phyloP scores from a whole-genome alignment of 2,797 vertebrate species.

The Tapirus indicus region DNA sequence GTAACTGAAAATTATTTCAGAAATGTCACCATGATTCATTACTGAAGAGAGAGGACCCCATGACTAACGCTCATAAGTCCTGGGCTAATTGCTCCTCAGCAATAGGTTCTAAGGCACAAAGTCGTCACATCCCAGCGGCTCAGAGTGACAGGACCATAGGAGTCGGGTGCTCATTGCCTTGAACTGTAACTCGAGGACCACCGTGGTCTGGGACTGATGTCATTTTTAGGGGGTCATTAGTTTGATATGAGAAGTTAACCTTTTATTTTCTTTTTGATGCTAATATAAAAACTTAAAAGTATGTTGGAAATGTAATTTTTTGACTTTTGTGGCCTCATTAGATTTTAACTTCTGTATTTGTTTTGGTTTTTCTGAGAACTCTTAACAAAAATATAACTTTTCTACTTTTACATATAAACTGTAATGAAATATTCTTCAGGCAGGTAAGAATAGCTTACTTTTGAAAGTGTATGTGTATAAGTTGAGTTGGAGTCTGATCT shows the following conservation, averaged over 20 bases:
- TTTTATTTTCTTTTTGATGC: neutral
- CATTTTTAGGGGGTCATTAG: neutral
- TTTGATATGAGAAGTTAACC: neutral
- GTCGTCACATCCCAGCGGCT: neutral
- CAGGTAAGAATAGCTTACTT: neutral
- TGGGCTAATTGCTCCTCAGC: neutral
- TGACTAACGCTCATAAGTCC: neutral
- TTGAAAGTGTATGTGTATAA: neutral
- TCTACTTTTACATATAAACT: conserved; percentile 16
- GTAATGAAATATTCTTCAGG: neutral
- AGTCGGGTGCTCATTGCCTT: neutral
- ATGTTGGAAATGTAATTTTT: neutral
- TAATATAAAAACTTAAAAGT: neutral
- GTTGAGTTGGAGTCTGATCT: neutral
- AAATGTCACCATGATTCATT: conserved; percentile 15
- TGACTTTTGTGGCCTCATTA: neutral
- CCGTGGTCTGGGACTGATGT: accelerated
- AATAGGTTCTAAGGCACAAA: neutral
- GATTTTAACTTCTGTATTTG: conserved; percentile 16
- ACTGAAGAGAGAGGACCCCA: neutral
- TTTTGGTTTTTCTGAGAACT: neutral
- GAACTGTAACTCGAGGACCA: neutral
- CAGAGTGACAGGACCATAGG: accelerated
- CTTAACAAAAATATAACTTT: conserved; percentile 6
- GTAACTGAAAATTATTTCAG: neutral